Evolutionary conservation across 2,888 invertebrate species (phyloP).

Genomic region (Melipona beecheii): DNA sequence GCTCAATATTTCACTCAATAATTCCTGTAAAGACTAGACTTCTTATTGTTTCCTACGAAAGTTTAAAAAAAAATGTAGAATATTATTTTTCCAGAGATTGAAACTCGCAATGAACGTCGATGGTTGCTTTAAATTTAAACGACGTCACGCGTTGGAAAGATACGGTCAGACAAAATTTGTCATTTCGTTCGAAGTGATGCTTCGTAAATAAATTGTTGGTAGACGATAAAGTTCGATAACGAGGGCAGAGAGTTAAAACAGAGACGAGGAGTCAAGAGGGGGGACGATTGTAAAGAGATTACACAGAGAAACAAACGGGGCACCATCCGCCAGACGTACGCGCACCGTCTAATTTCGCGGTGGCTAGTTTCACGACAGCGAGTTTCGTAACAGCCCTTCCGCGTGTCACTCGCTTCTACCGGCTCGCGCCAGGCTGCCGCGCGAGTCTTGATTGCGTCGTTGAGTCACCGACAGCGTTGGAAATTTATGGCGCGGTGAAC

Average conservation of each 20-base stretch:
- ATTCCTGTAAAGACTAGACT: no score
- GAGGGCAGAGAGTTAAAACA: background rate
- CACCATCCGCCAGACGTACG: conserved; percentile 36
- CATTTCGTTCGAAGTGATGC: no score
- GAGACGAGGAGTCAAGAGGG: background rate
- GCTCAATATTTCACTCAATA: no score
- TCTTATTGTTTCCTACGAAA: no score
- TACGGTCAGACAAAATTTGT: no score
- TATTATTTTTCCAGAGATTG: no score
- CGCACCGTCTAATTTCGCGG: conserved; percentile 61
- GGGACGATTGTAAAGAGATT: background rate
- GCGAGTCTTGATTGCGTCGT: conserved; percentile 67
- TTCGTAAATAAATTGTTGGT: no score
- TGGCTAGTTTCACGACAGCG: conserved; percentile 55
- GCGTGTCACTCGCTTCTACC: background rate
- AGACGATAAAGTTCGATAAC: background rate
- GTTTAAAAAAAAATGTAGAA: no score
- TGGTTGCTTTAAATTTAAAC: no score
- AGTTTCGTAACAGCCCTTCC: conserved; percentile 35
- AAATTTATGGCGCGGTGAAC: conserved; percentile 66
- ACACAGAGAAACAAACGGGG: conserved; percentile 1
- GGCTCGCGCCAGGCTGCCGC: background rate
- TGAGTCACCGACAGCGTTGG: conserved; percentile 71
- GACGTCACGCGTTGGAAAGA: no score
- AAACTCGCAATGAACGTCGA: no score